A percentile compares a stretch with the other conserved stretches of the same genome.
These are phyloP conservation scores for Cerastoderma edule DNA, from an alignment of 2,888 invertebrate genomes.

Conservation along the genomic window DNA sequence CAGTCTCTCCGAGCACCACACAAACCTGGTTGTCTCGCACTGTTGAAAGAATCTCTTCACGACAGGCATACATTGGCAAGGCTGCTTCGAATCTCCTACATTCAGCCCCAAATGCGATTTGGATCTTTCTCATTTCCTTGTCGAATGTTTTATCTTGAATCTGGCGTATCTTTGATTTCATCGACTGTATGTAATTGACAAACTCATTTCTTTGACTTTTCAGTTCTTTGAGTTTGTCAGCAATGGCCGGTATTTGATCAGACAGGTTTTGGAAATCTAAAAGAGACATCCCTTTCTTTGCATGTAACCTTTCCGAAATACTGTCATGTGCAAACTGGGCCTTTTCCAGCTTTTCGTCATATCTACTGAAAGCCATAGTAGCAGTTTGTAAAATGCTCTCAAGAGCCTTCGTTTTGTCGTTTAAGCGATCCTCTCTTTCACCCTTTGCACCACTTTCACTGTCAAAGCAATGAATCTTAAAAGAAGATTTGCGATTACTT, in stretches of 20 bases:
- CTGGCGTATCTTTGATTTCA: conserved; percentile 47
- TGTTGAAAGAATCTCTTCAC: conserved; percentile 69
- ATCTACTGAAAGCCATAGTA: conserved; percentile 7
- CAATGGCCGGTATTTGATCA: conserved; percentile 49
- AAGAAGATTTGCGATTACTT: conserved; percentile 36
- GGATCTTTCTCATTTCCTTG: conserved; percentile 44
- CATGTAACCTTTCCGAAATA: conserved; percentile 15
- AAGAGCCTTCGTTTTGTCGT: conserved; percentile 9
- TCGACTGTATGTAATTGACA: conserved; percentile 35
- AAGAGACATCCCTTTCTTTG: conserved; percentile 35
- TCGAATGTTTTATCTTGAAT: conserved; percentile 44
- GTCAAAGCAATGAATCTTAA: conserved; percentile 41
- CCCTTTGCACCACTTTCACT: conserved; percentile 30
- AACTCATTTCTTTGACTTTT: conserved; percentile 67
- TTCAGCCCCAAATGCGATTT: conserved; percentile 69
- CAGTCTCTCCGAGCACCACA: conserved; percentile 82
- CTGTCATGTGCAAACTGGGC: conserved; percentile 1
- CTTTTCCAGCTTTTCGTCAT: conserved; percentile 39
- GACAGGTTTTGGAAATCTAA: conserved; percentile 41
- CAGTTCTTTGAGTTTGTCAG: conserved; percentile 68
- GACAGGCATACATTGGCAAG: conserved; percentile 80
- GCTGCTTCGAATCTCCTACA: conserved; percentile 64
- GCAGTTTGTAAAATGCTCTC: conserved; percentile 35
- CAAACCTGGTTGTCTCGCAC: conserved; percentile 75
- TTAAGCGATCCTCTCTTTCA: neutral